phyloP scores from a whole-genome alignment of 2,113 vertebrate genomes.

The Vombatus ursinus region DNA sequence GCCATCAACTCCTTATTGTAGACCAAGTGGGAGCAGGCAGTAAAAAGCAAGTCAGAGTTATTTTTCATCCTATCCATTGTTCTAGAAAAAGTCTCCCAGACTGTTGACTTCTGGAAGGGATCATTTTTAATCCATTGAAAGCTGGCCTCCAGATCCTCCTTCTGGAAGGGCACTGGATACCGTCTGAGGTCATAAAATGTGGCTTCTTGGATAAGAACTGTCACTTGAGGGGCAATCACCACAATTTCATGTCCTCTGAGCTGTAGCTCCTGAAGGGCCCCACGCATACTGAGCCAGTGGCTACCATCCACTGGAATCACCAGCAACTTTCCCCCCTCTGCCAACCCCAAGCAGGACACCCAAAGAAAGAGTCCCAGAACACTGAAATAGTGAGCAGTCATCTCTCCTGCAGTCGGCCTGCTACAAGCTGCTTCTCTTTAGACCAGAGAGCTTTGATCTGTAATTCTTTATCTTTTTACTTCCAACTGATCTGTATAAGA shows the following conservation, averaged over 20 bases:
- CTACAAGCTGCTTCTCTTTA: not conserved
- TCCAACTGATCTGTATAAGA: not conserved
- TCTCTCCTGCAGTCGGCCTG: not conserved
- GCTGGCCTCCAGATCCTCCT: conserved; percentile 70
- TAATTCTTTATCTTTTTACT: not conserved
- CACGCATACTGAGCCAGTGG: conserved; percentile 87
- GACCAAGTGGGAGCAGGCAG: conserved; percentile 75
- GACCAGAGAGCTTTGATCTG: not conserved
- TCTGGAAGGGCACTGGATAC: conserved; percentile 82
- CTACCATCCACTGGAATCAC: conserved; percentile 90
- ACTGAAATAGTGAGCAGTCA: not conserved
- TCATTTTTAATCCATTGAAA: fast-evolving
- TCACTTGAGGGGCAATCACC: conserved; percentile 86
- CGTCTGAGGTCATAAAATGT: conserved; percentile 80
- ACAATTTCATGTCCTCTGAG: conserved; percentile 85
- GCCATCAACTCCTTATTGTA: conserved; percentile 79
- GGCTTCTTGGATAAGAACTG: conserved; percentile 80
- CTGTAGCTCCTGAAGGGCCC: conserved; percentile 81
- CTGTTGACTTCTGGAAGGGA: conserved; percentile 42
- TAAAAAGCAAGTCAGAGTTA: not conserved
- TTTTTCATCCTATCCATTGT: fast-evolving
- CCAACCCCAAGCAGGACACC: conserved; percentile 50
- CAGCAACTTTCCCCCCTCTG: conserved; percentile 84
- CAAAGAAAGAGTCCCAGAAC: fast-evolving
- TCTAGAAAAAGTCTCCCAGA: not conserved